Evolutionary conservation across 1,140 invertebrate species (phyloP).

Genomic region (Dufourea novaeangliae): DNA sequence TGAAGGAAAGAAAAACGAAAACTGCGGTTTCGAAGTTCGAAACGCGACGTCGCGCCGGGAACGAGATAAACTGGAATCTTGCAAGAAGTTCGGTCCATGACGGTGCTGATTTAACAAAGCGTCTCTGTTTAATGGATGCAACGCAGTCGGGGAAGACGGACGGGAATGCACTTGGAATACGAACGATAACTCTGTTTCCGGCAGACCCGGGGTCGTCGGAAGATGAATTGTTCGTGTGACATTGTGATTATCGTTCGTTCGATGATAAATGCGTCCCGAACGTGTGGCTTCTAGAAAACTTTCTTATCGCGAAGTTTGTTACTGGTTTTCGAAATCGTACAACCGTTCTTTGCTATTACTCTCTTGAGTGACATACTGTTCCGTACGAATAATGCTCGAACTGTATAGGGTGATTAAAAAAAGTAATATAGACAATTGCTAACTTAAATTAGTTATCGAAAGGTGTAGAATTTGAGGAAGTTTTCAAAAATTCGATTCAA

Average conservation of each 20-base stretch:
- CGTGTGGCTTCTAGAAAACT: background rate
- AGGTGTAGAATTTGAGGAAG: too few species aligned
- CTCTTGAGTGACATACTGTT: too few species aligned
- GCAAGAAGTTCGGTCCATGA: slow-evolving; percentile 39
- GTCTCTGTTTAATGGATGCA: slow-evolving; percentile 46
- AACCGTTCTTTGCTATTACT: too few species aligned
- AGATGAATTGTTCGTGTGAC: slow-evolving; percentile 13
- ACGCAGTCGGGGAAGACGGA: slow-evolving; percentile 14
- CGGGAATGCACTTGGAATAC: slow-evolving; percentile 40
- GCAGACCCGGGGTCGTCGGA: background rate
- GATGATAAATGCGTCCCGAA: background rate
- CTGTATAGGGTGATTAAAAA: too few species aligned
- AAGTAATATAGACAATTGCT: too few species aligned
- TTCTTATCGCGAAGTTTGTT: background rate
- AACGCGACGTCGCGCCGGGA: background rate
- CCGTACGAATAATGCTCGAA: too few species aligned
- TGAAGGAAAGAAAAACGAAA: background rate
- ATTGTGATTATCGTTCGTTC: slow-evolving; percentile 6
- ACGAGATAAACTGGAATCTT: slow-evolving; percentile 47
- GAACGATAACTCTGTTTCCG: slow-evolving; percentile 48
- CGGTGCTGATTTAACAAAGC: slow-evolving; percentile 59
- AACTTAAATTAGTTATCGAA: too few species aligned
- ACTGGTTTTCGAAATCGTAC: background rate
- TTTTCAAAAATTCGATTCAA: too few species aligned
- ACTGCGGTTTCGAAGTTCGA: background rate